These are phyloP conservation scores for Peromyscus maniculatus DNA, from an alignment of 2,113 vertebrate genomes.

Conservation along the genomic window DNA sequence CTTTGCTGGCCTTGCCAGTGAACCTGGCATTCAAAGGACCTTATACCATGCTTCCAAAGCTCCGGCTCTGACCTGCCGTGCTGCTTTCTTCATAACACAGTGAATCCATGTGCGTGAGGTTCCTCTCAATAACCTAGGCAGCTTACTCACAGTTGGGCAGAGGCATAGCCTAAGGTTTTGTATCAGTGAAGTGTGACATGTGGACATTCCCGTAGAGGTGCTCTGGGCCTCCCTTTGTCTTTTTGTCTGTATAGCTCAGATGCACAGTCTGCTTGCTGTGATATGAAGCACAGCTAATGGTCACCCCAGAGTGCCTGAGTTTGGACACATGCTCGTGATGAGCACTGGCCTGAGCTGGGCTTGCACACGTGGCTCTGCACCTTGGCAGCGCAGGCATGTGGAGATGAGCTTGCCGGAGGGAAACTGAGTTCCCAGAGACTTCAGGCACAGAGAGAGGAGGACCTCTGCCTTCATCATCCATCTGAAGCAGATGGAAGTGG, in stretches of 20 bases:
- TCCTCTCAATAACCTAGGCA: not conserved
- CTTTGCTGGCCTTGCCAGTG: constrained; percentile 69
- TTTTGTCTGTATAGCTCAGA: not conserved
- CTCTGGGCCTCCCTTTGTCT: not conserved
- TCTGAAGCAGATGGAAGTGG: constrained; percentile 27
- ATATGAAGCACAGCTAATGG: accelerated
- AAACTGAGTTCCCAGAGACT: constrained; percentile 19
- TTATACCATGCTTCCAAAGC: not conserved
- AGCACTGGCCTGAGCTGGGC: not conserved
- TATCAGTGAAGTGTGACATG: not conserved
- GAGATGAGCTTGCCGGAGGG: constrained; percentile 12
- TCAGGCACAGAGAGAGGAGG: not conserved
- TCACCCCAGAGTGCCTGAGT: not conserved
- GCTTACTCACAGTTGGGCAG: not conserved
- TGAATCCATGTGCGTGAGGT: not conserved
- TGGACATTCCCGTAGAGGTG: not conserved
- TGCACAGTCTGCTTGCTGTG: no score
- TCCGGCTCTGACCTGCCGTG: not conserved
- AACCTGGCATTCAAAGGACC: not conserved
- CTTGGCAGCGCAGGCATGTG: constrained; percentile 50
- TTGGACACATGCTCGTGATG: not conserved
- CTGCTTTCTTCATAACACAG: not conserved
- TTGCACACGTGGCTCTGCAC: not conserved
- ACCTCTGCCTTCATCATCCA: constrained; percentile 61
- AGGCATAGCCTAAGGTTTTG: not conserved